Percentiles rank a stretch among this genome's conserved stretches.
Conservation (phyloP, 1,140 invertebrate genomes). For the Lucilia sericata region DNA sequence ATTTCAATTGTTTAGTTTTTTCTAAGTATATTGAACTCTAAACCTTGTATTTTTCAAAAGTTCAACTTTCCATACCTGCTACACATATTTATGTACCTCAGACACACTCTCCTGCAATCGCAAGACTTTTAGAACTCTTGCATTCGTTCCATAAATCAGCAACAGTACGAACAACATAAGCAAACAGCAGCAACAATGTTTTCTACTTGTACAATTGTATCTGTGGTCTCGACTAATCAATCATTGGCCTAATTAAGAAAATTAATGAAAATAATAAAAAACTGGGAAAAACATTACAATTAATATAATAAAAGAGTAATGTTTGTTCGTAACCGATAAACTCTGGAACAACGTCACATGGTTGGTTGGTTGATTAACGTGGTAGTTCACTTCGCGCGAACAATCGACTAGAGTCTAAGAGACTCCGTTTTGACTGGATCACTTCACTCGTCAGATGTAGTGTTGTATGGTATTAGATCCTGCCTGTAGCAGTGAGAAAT, state of each 20-base stretch:
- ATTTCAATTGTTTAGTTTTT: too few relatives aligned
- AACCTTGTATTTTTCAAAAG: too few relatives aligned
- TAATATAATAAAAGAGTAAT: neutral
- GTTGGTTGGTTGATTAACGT: too few relatives aligned
- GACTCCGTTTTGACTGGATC: too few relatives aligned
- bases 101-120: neutral
- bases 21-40: too few relatives aligned
- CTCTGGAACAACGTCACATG: neutral
- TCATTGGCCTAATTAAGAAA: slow-evolving; percentile 22
- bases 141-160: neutral
- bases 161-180: neutral
- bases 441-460: too few relatives aligned
- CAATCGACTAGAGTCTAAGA: too few relatives aligned
- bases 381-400: too few relatives aligned
- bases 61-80: too few relatives aligned
- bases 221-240: slow-evolving; percentile 28
- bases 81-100: neutral
- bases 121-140: neutral
- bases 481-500: too few relatives aligned
- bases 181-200: neutral
- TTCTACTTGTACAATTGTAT: neutral
- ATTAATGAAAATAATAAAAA: neutral
- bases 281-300: neutral
- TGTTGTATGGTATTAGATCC: too few relatives aligned
- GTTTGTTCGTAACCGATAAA: neutral